Conservation (phyloP, 2,888 invertebrate species). For the Smittia sp. region DNA sequence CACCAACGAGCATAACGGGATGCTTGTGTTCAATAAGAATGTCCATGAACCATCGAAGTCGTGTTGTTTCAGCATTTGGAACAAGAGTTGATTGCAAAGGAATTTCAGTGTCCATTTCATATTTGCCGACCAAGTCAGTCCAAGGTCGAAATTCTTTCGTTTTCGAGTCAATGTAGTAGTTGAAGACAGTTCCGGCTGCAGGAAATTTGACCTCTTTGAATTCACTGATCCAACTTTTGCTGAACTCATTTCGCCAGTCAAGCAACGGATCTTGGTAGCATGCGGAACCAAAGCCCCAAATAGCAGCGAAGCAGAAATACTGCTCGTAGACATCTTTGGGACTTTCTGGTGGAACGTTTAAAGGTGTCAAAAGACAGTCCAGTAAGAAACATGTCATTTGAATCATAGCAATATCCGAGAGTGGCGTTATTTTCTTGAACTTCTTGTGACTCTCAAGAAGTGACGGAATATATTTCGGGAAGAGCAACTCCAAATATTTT, state of each 20-base stretch:
- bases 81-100: conserved; percentile 77
- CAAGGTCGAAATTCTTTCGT: conserved; percentile 83
- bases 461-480: conserved; percentile 89
- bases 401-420: conserved; percentile 85
- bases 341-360: conserved; percentile 79
- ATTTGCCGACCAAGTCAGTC: conserved; percentile 74
- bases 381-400: conserved; percentile 83
- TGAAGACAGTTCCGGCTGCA: conserved; percentile 73
- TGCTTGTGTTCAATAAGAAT: conserved; percentile 71
- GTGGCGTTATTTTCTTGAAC: conserved; percentile 86
- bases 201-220: conserved; percentile 62
- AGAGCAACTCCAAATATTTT: conserved; percentile 78
- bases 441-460: conserved; percentile 73
- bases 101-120: conserved; percentile 80
- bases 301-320: conserved; percentile 84
- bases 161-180: conserved; percentile 83
- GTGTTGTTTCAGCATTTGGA: conserved; percentile 84
- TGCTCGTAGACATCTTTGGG: conserved; percentile 89
- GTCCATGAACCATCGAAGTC: conserved; percentile 85
- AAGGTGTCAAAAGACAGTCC: conserved; percentile 77
- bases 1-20: conserved; percentile 88
- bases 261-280: conserved; percentile 87
- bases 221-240: conserved; percentile 91
- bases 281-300: conserved; percentile 93
- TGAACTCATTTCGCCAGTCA: conserved; percentile 91